Evolutionary conservation across 2,797 vertebrate species (phyloP).

Genomic region (Petrocephalus schoutedeni): DNA sequence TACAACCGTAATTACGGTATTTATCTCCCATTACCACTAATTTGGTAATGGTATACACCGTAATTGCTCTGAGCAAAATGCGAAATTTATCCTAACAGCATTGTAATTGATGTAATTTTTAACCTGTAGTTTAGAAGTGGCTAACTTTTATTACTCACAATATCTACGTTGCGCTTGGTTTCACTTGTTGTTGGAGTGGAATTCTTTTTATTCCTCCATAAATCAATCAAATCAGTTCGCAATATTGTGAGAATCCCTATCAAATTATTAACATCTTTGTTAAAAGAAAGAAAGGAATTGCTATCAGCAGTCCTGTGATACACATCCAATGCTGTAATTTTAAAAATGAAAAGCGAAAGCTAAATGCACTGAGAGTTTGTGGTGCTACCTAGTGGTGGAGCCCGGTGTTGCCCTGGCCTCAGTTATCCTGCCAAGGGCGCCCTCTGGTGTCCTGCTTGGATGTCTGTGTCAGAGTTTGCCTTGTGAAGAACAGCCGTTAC

Average conservation of each 20-base stretch:
- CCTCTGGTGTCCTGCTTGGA: constrained; percentile 53
- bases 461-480: constrained; percentile 54
- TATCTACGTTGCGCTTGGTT: neutral
- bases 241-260: neutral
- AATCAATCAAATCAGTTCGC: neutral
- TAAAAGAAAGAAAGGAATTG: neutral
- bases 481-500: constrained; percentile 53
- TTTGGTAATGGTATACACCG: constrained; percentile 46
- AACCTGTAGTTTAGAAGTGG: constrained; percentile 39
- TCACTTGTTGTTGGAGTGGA: neutral
- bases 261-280: neutral
- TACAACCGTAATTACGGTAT: constrained; percentile 17
- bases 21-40: constrained; percentile 52
- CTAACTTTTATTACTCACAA: constrained; percentile 39
- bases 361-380: neutral
- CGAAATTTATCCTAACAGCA: constrained; percentile 41
- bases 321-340: neutral
- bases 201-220: neutral
- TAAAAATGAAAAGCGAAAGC: neutral
- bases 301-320: neutral
- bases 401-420: constrained; percentile 11
- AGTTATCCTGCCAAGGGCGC: constrained; percentile 42
- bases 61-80: constrained; percentile 41
- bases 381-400: neutral
- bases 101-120: constrained; percentile 50